Conservation (phyloP, 2,888 invertebrate species). For the Temnothorax unifasciatus region DNA sequence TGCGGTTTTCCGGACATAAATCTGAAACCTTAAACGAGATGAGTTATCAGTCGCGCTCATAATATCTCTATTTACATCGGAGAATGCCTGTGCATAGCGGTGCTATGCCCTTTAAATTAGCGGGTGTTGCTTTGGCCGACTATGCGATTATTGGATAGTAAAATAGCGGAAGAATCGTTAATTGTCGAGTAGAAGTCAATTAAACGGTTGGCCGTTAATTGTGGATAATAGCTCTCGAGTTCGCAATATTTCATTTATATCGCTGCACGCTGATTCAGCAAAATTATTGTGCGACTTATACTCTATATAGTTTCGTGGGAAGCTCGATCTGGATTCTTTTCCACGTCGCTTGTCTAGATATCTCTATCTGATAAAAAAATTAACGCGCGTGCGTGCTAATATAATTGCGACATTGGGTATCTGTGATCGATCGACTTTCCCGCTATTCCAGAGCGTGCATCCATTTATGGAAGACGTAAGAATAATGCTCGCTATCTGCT, state of each 20-base stretch:
- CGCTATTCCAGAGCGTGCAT: not conserved
- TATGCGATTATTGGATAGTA: conserved; percentile 66
- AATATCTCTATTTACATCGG: conserved; percentile 33
- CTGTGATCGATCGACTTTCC: not conserved
- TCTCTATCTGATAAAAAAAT: conserved; percentile 3
- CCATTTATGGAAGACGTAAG: not conserved
- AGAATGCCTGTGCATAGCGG: conserved; percentile 37
- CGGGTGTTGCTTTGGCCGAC: conserved; percentile 11
- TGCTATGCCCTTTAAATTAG: conserved; percentile 40
- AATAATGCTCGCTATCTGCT: not conserved
- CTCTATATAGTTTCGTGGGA: not conserved
- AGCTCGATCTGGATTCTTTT: conserved; percentile 13
- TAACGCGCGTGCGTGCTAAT: not conserved
- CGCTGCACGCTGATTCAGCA: conserved; percentile 56
- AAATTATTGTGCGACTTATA: conserved; percentile 43
- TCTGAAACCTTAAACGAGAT: conserved; percentile 21
- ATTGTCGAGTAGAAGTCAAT: conserved; percentile 74
- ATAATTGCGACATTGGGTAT: conserved; percentile 3
- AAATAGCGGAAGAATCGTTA: conserved; percentile 70
- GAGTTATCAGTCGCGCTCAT: conserved; percentile 32
- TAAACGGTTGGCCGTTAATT: conserved; percentile 73
- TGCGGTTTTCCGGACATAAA: conserved; percentile 32
- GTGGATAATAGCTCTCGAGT: conserved; percentile 70
- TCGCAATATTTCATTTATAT: conserved; percentile 69
- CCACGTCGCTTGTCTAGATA: not conserved